phyloP scores from a whole-genome alignment of 2,113 vertebrate species.

The Oophaga pumilio region DNA sequence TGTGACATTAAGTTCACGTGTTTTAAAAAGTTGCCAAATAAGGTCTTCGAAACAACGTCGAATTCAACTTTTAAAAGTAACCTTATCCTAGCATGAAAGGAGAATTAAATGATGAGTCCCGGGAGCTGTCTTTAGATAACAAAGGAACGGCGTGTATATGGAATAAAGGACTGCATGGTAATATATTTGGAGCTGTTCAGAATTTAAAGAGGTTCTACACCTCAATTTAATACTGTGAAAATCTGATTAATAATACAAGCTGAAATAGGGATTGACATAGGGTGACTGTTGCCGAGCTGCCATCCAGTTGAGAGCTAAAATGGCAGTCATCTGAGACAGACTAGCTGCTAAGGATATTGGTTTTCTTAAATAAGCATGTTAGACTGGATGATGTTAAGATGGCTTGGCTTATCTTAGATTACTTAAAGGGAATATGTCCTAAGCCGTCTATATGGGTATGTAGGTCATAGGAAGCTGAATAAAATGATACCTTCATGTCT shows the following conservation, averaged over 20 bases:
- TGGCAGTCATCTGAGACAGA: neutral
- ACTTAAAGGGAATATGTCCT: no score
- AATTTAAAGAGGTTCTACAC: neutral
- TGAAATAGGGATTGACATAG: no score
- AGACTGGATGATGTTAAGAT: no score
- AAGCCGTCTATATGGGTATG: no score
- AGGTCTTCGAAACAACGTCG: conserved; percentile 12
- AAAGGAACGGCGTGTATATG: neutral
- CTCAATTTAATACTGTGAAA: neutral
- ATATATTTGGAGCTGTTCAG: neutral
- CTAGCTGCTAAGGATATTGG: neutral
- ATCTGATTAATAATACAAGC: neutral
- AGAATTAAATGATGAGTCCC: conserved; percentile 1
- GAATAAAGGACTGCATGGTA: neutral
- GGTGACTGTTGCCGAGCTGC: no score
- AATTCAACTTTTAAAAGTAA: conserved; percentile 32
- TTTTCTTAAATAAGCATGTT: neutral
- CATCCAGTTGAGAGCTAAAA: no score
- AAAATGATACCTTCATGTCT: no score
- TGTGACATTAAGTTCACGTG: conserved; percentile 51
- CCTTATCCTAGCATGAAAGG: conserved; percentile 26
- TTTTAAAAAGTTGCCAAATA: conserved; percentile 13
- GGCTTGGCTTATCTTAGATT: no score
- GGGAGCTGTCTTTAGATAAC: neutral
- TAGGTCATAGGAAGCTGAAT: no score